phyloP scores from a whole-genome alignment of 2,888 invertebrate species.

The Heliconius cydno region DNA sequence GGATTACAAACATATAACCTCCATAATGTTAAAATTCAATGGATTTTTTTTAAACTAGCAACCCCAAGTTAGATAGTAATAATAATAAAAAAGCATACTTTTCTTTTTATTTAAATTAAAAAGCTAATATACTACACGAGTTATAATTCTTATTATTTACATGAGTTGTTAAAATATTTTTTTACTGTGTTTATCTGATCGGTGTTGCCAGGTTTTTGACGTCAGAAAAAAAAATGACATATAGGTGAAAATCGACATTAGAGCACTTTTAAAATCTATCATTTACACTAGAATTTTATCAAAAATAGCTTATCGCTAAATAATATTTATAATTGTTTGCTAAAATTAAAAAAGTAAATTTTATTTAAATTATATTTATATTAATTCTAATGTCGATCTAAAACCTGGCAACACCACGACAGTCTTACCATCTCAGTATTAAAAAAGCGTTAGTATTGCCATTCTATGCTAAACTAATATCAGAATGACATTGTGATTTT shows the following conservation, averaged over 20 bases:
- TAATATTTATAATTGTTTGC: slow-evolving; percentile 11
- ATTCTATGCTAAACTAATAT: slow-evolving; percentile 63
- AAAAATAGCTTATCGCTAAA: slow-evolving; percentile 17
- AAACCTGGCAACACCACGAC: slow-evolving; percentile 43
- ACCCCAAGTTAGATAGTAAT: slow-evolving; percentile 53
- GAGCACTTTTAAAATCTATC: slow-evolving; percentile 10
- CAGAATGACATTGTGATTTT: slow-evolving; percentile 54
- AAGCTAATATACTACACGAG: slow-evolving; percentile 61
- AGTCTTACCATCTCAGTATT: slow-evolving; percentile 48
- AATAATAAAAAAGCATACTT: slow-evolving; percentile 56
- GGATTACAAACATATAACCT: slow-evolving; percentile 73
- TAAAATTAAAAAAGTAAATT: not conserved
- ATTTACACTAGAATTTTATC: slow-evolving; percentile 27
- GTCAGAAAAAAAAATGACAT: slow-evolving; percentile 43
- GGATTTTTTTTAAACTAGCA: slow-evolving; percentile 54
- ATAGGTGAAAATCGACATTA: slow-evolving; percentile 29
- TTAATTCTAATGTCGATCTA: slow-evolving; percentile 25
- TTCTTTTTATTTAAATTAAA: slow-evolving; percentile 61
- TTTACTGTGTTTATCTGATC: slow-evolving; percentile 28
- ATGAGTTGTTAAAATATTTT: slow-evolving; percentile 51
- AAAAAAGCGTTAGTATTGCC: slow-evolving; percentile 54
- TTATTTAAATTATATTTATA: slow-evolving; percentile 1
- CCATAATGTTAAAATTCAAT: slow-evolving; percentile 69
- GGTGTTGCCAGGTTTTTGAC: slow-evolving; percentile 47
- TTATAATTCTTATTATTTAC: slow-evolving; percentile 73